A percentile compares a stretch with the other conserved stretches of the same genome.
phyloP scores from a whole-genome alignment of 2,888 invertebrate genomes.

The Athetis lepigone region DNA sequence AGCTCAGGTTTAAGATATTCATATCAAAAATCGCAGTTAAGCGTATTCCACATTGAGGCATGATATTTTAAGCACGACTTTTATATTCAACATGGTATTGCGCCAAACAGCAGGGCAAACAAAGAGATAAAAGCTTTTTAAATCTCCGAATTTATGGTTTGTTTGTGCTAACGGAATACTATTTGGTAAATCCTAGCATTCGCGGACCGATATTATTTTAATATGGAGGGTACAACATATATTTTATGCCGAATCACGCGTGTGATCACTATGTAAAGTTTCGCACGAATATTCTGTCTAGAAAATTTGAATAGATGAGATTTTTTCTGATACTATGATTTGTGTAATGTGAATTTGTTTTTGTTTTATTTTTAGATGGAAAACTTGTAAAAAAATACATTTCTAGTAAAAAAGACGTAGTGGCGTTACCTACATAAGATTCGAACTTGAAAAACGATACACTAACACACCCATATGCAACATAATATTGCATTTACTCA shows the following conservation, averaged over 20 bases:
- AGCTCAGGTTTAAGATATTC: constrained; percentile 52
- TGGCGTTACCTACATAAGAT: too few relatives aligned
- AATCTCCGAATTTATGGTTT: constrained; percentile 85
- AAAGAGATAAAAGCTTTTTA: constrained; percentile 84
- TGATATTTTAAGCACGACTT: constrained; percentile 73
- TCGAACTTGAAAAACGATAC: too few relatives aligned
- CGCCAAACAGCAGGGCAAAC: constrained; percentile 76
- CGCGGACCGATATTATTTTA: constrained; percentile 78
- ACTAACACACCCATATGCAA: too few relatives aligned
- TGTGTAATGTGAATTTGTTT: constrained; percentile 31
- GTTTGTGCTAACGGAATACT: constrained; percentile 84
- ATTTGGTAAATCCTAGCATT: constrained; percentile 71
- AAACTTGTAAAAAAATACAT: constrained; percentile 15
- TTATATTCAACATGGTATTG: constrained; percentile 75
- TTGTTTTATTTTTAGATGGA: constrained; percentile 17
- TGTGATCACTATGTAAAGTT: constrained; percentile 48
- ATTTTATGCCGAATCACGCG: constrained; percentile 65
- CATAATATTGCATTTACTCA: too few relatives aligned
- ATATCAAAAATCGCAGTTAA: constrained; percentile 57
- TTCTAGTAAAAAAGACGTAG: too few relatives aligned
- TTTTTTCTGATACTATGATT: constrained; percentile 20
- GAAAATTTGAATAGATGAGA: constrained; percentile 18
- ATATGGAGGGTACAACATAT: constrained; percentile 66
- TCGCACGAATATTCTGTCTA: constrained; percentile 24
- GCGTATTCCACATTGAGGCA: constrained; percentile 65